Evolutionary conservation across 2,797 vertebrate genomes (phyloP), one percentile per base, ranked within the genome.

Genomic region (Macroramphosus scolopax): DNA sequence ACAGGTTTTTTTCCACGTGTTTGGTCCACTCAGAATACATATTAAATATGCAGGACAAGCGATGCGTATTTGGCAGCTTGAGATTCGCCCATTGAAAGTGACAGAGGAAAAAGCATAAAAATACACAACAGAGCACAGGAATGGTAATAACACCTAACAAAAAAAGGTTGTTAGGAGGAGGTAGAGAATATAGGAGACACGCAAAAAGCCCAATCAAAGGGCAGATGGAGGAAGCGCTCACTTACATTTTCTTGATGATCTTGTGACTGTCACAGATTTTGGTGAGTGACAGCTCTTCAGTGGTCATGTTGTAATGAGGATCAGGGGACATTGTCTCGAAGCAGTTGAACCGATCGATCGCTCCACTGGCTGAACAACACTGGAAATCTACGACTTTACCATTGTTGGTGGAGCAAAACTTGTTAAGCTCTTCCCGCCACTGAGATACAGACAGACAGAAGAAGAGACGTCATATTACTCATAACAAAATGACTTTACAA

Each of bases 371-470:
- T 1, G 5, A 51, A 54, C 89, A 92, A 48, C 90, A 92, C 1
- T 34, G 18, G 38, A 58, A 70, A 38, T 51, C 55, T 8, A 28
- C 8, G 2, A 51, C 28, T 14, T 24, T 6, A 3, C 41, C 22
- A 0, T 62, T 68, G 16, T 68, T 56, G 10, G 33, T 33, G 8
- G 6, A 9, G 52, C 91, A 92, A 63, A 82, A 91, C 42, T 10
- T 78, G 39, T 79, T 29, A 4, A 92, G 67, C 51, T 78, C 81
- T n/a, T 72, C 61, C 14, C 49, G 64, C 90, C 91, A 92, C 91
- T 91, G n/a, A 57, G 59, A 66, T 2, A 24, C 17, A 63, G 5
- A 52, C 15, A 24, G 11, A 41, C 3, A 53, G 12, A 3, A 41
- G 12, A 12, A 20, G 1, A 7, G 10, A 4, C 4, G 10, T 8